These are phyloP conservation scores for Lottia scabra DNA, from an alignment of 2,888 invertebrate genomes.

Conservation along the genomic window DNA sequence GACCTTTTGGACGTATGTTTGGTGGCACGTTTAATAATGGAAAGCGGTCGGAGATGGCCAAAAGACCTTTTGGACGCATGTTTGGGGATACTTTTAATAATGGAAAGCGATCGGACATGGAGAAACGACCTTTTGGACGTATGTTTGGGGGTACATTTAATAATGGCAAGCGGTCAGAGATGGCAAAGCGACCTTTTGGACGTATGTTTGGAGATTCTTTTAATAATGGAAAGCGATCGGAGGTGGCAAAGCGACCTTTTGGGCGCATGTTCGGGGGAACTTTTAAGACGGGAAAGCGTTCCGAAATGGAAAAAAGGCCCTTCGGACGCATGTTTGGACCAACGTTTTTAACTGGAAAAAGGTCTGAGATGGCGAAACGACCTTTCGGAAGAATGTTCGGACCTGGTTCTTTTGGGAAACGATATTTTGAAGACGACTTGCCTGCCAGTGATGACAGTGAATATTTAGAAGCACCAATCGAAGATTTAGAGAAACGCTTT, in stretches of 20 bases:
- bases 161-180: neutral
- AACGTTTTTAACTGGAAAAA: neutral
- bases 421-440: neutral
- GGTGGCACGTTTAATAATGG: neutral
- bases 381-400: neutral
- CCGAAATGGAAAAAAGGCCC: neutral
- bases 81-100: neutral
- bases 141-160: neutral
- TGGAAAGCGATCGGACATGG: neutral
- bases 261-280: neutral
- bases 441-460: neutral
- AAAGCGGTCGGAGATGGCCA: neutral
- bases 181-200: neutral
- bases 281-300: too few species aligned
- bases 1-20: neutral
- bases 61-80: neutral
- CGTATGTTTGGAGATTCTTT: neutral
- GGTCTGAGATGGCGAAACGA: neutral
- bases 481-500: neutral
- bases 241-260: neutral
- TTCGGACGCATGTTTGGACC: neutral
- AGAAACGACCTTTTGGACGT: neutral
- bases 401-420: neutral
- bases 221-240: neutral
- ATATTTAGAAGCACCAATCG: neutral